phyloP scores from a whole-genome alignment of 2,797 vertebrate genomes.

The Glyptemys insculpta region DNA sequence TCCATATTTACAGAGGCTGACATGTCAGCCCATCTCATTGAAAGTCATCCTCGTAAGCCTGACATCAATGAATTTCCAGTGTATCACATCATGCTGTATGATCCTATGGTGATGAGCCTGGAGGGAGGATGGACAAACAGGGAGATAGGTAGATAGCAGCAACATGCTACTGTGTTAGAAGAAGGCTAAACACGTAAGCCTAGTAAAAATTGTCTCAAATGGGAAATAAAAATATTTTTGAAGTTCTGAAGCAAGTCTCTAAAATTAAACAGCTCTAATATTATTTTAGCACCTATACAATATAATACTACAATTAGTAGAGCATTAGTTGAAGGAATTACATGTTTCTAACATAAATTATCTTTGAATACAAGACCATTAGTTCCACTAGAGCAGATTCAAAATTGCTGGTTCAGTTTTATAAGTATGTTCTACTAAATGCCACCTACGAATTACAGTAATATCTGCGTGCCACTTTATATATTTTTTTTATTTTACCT shows the following conservation, averaged over 20 bases:
- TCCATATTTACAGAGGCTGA: neutral
- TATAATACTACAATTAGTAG: slow-evolving; percentile 15
- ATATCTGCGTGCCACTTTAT: slow-evolving; percentile 39
- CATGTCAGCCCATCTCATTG: neutral
- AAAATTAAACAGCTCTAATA: neutral
- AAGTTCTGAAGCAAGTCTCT: neutral
- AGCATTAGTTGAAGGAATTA: slow-evolving; percentile 31
- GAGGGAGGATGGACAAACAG: neutral
- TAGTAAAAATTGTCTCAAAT: neutral
- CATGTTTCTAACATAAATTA: neutral
- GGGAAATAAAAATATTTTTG: neutral
- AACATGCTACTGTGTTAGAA: neutral
- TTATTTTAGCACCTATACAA: neutral
- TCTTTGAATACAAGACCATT: slow-evolving; percentile 56
- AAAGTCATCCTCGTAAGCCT: neutral
- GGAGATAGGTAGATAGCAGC: neutral
- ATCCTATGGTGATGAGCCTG: neutral
- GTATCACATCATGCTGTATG: neutral
- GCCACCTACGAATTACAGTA: neutral
- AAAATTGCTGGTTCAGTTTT: slow-evolving; percentile 55
- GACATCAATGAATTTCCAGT: neutral
- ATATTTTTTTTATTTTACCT: slow-evolving; percentile 60
- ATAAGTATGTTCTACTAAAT: slow-evolving; percentile 63
- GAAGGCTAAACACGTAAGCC: neutral
- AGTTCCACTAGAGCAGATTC: slow-evolving; percentile 44